A percentile compares a stretch with the other conserved stretches of the same genome.
Conservation (phyloP, 2,113 vertebrate species). For the Balaenoptera acutorostrata region DNA sequence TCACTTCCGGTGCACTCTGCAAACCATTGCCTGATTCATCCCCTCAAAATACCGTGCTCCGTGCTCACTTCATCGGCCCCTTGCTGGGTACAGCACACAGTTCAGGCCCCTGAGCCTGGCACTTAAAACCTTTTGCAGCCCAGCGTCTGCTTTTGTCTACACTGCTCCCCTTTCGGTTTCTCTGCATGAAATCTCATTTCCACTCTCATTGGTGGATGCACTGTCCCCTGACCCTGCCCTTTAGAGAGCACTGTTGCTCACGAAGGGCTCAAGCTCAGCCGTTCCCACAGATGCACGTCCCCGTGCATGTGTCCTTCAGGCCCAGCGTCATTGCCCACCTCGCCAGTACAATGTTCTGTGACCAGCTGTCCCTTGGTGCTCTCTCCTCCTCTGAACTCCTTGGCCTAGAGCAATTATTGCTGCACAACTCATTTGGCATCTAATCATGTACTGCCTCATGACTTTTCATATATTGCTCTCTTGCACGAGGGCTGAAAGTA, state of each 20-base stretch:
- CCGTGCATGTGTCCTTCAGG: not conserved
- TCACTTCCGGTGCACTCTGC: not conserved
- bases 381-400: slow-evolving; percentile 10
- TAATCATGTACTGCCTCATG: slow-evolving; percentile 59
- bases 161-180: not conserved
- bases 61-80: not conserved
- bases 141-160: not conserved
- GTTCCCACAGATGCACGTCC: not conserved
- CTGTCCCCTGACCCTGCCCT: not conserved
- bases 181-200: not conserved
- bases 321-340: not conserved
- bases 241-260: not conserved
- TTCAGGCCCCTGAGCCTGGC: not conserved
- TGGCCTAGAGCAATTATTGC: slow-evolving; percentile 50
- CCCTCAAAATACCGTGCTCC: not conserved
- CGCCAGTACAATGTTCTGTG: not conserved
- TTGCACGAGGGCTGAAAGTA: slow-evolving; percentile 7
- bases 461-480: slow-evolving; percentile 44
- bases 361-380: not conserved
- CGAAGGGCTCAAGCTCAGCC: not conserved
- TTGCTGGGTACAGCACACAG: not conserved
- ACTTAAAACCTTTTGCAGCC: not conserved
- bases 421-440: slow-evolving; percentile 61
- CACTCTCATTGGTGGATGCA: not conserved
- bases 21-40: not conserved